Base-by-base conservation (phyloP, 2,888 invertebrate genomes). In the Andrena bicolor region DNA sequence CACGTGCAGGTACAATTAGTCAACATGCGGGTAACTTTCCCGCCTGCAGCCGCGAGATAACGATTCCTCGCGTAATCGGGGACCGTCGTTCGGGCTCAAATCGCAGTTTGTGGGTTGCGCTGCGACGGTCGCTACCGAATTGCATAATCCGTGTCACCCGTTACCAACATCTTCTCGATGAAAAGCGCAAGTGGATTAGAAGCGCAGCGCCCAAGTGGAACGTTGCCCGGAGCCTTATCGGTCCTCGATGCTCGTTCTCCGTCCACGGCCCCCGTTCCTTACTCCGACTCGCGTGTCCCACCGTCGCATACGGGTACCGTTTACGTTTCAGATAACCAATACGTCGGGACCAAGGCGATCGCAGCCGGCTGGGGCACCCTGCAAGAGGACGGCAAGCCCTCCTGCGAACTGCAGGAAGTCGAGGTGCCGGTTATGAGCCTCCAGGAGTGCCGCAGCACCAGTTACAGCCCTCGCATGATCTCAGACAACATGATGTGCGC, bases 401-500 rank as follows among this genome's bases (percentile, higher is more conserved):
- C 98, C 0, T 98, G 98, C 90, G 95, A 97, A 13, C 95, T 98
- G 32, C 97, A 97, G 91, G 97, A 98, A 93, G 98, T 98, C 0
- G 97, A 97, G 87, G 97, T 98, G n/a, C 96, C 95, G 1, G 94
- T 95, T 30, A 94, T 95, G 94, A 94, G 94, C 77, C 87, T 92
- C 16, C 80, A 88, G 51, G 91, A 91, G 30, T 94, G 94, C 71
- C 92, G 94, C 23, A 94, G 95, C 80, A 97, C 98, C 3, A 97
- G 97, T 93, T 98, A 98, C 92, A 96, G 96, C 1, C 94, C 96
- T 0, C 96, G 96, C 72, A 97, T 98, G 97, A 98, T 98, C 86
- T 97, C 97, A 0, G 96, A 97, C 88, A 98, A 98, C 92, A 98
- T 98, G 98, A 91, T 98, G 93, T 98, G 98, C 91, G 98, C 98